Conservation (phyloP, 2,888 invertebrate species). For the Ditylenchus weischeri region DNA sequence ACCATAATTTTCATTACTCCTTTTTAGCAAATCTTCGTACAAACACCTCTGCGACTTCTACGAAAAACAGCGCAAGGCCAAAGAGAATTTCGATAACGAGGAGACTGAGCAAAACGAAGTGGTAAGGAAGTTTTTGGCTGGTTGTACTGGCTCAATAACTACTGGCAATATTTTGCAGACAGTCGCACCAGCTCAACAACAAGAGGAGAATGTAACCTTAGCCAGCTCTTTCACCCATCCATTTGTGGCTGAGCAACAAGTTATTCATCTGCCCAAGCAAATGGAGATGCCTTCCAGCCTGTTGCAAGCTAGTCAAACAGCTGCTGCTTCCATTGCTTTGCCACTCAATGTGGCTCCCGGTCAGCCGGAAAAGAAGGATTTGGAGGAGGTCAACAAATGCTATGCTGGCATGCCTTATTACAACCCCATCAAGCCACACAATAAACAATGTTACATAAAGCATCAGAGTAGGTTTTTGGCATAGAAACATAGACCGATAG, state of each 20-base stretch:
- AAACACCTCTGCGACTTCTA: constrained; percentile 26
- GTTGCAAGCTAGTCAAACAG: constrained; percentile 2
- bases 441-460: constrained; percentile 12
- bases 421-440: constrained; percentile 14
- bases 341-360: constrained; percentile 4
- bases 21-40: constrained; percentile 19
- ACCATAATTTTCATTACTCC: no score
- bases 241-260: no score
- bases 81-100: constrained; percentile 2
- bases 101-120: neutral
- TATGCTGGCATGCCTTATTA: constrained; percentile 27
- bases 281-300: neutral
- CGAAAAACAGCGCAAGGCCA: constrained; percentile 23
- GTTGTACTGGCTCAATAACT: neutral
- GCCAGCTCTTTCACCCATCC: no score
- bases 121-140: neutral
- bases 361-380: neutral
- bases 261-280: no score
- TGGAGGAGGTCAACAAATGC: constrained; percentile 8
- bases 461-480: constrained; percentile 10
- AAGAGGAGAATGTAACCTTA: no score
- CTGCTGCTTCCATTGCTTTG: neutral
- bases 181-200: neutral
- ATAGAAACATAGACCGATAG: no score
- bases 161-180: no score